Conservation (phyloP, 2,113 vertebrate species). For the Odontesthes bonariensis region DNA sequence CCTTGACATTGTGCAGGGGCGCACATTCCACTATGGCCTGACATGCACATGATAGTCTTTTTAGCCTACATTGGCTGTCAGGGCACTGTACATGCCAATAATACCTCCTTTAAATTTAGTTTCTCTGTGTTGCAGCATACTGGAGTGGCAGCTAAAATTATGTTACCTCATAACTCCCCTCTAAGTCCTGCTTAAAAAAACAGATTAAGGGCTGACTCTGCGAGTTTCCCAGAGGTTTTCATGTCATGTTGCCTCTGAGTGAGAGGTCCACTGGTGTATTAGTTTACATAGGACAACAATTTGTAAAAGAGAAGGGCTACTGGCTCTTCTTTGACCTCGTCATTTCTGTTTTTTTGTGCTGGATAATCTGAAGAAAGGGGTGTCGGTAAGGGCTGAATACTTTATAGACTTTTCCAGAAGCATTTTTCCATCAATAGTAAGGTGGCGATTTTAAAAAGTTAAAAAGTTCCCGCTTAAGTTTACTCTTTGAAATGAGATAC, state of each 20-base stretch:
- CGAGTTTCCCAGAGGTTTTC: constrained; percentile 59
- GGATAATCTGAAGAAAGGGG: constrained; percentile 9
- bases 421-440: neutral
- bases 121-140: constrained; percentile 53
- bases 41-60: constrained; percentile 56
- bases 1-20: constrained; percentile 56
- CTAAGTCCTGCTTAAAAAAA: constrained; percentile 44
- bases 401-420: neutral
- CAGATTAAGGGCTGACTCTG: constrained; percentile 71
- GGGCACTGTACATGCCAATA: constrained; percentile 72
- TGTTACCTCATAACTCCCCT: constrained; percentile 55
- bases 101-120: constrained; percentile 83
- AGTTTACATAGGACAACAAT: constrained; percentile 60
- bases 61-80: constrained; percentile 64
- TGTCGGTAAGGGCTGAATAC: neutral
- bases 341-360: constrained; percentile 30
- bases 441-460: neutral
- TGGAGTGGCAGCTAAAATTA: constrained; percentile 77
- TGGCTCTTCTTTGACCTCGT: constrained; percentile 44
- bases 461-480: neutral
- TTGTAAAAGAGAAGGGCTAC: constrained; percentile 27
- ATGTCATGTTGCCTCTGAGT: constrained; percentile 63
- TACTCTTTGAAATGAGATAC: neutral
- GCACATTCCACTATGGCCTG: constrained; percentile 57
- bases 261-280: constrained; percentile 65